Percentiles rank a stretch among this genome's conserved stretches.
Evolutionary conservation across 2,113 vertebrate species (phyloP).

Genomic region (Ploceus nigricollis): DNA sequence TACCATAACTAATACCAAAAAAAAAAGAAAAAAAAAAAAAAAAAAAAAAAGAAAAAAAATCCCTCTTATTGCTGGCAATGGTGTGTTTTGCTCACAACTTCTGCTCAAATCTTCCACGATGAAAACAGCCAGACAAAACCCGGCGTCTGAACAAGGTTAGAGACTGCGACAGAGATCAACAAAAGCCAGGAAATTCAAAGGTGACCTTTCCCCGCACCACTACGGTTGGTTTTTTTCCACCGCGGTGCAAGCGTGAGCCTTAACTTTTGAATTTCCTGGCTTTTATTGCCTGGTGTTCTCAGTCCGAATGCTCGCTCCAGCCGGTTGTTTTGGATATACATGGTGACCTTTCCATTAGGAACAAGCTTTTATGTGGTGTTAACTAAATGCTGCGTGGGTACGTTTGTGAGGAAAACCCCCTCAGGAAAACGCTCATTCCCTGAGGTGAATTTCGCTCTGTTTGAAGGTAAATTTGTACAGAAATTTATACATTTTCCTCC

Average conservation of each 20-base stretch:
- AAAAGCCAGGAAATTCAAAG: conserved; percentile 73
- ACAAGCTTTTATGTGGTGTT: neutral
- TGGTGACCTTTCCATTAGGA: neutral
- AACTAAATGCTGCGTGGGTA: neutral
- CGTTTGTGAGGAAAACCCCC: rapidly evolving
- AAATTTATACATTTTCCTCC: neutral
- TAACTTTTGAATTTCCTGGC: conserved; percentile 41
- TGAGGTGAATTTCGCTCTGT: rapidly evolving
- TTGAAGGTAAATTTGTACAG: neutral
- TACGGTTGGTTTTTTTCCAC: conserved; percentile 61
- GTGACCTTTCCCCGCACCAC: conserved; percentile 64
- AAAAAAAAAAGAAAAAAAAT: no score
- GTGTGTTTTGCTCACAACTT: neutral
- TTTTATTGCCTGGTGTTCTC: conserved; percentile 7
- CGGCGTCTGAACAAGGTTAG: conserved; percentile 34
- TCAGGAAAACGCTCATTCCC: neutral
- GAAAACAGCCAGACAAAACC: conserved; percentile 45
- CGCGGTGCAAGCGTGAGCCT: neutral
- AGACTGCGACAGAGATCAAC: conserved; percentile 57
- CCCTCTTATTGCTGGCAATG: neutral
- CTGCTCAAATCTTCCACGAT: conserved; percentile 4
- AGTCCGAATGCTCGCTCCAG: neutral
- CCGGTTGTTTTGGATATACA: neutral
- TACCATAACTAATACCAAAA: rapidly evolving
- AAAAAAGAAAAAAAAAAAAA: no score